phyloP scores from a whole-genome alignment of 2,888 invertebrate species.

The Rhagium mordax region DNA sequence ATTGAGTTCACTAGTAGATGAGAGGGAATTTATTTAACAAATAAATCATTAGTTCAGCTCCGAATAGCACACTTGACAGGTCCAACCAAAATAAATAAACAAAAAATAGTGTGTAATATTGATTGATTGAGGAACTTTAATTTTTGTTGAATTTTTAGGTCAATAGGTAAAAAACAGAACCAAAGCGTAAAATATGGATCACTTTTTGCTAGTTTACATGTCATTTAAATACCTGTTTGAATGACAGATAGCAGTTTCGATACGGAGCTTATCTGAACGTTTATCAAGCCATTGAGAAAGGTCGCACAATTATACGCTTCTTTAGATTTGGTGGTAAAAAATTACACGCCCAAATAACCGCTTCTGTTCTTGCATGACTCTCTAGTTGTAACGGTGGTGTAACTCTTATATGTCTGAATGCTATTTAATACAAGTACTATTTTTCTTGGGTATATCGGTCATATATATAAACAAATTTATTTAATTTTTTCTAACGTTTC shows the following conservation, averaged over 20 bases:
- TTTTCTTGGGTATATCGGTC: too few relatives aligned
- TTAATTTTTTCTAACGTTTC: too few relatives aligned
- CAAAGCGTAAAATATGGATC: neutral
- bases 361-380: too few relatives aligned
- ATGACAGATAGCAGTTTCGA: neutral
- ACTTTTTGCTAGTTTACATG: neutral
- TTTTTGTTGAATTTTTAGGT: neutral
- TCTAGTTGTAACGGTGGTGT: too few relatives aligned
- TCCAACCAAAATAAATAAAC: conserved; percentile 11
- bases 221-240: neutral
- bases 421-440: too few relatives aligned
- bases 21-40: conserved; percentile 20
- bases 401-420: too few relatives aligned
- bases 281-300: too few relatives aligned
- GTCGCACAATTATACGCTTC: too few relatives aligned
- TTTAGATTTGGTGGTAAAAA: too few relatives aligned
- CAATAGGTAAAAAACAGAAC: neutral
- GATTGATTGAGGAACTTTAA: neutral
- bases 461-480: too few relatives aligned
- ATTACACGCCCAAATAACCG: too few relatives aligned
- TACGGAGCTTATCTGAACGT: too few relatives aligned
- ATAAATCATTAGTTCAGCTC: conserved; percentile 43
- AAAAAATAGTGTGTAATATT: neutral
- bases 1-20: conserved; percentile 10
- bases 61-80: conserved; percentile 35